phyloP scores from a whole-genome alignment of 2,113 vertebrate genomes.

The Theropithecus gelada region DNA sequence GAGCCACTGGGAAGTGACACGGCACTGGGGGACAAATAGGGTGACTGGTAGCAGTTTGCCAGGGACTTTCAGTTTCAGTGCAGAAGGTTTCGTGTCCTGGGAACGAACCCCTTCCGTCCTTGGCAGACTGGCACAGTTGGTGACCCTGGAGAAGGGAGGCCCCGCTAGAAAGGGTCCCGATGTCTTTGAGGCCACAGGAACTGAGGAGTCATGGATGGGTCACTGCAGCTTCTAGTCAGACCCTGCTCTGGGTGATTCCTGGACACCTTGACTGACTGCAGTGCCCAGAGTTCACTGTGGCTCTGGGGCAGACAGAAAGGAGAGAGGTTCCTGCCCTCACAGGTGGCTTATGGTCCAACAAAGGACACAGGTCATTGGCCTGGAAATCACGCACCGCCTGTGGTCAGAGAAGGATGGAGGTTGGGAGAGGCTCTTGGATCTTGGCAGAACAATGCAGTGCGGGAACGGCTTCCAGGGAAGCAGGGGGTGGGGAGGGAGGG shows the following conservation, averaged over 20 bases:
- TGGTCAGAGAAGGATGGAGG: neutral
- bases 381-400: accelerated
- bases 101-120: neutral
- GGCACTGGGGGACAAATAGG: neutral
- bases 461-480: accelerated
- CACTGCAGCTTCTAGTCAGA: neutral
- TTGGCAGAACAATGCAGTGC: neutral
- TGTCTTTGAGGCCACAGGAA: neutral
- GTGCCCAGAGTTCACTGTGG: neutral
- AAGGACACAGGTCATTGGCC: neutral
- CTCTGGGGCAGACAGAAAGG: neutral
- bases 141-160: neutral
- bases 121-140: neutral
- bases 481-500: accelerated
- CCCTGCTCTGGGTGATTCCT: neutral
- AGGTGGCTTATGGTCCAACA: neutral
- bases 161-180: neutral
- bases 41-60: neutral
- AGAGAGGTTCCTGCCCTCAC: neutral
- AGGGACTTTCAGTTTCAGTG: accelerated
- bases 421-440: neutral
- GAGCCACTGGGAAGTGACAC: neutral
- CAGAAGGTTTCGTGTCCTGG: neutral
- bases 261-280: accelerated
- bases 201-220: neutral